Base-by-base conservation (phyloP, 2,888 invertebrate genomes). In the Ctena decussata region DNA sequence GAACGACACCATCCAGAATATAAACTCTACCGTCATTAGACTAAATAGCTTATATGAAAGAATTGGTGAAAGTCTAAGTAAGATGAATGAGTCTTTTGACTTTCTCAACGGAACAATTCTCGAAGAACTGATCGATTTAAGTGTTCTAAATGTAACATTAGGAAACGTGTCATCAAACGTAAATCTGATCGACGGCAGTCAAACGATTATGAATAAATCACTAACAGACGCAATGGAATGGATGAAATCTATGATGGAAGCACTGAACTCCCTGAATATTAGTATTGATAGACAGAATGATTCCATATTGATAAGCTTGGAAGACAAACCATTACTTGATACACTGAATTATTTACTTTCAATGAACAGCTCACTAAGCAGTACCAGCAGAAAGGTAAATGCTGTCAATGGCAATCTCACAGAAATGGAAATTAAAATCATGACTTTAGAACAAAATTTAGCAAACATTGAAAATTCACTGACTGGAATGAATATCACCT, bases 71-170 rank as follows among this genome's bases (percentile, higher is more conserved):
- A 74, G 83, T 3, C 53, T 89, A 18, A 32, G 46, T 49, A 24
- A 53, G 12, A 78, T 86, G 78, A 86, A 89, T 49, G 86, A 89
- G 39, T 60, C 83, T 27, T 83, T 80, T 32, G 60, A 75, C 1
- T 77, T 83, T 32, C 72, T 80, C 0, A 83, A 86, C 46, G 89
- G 89, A 57, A 89, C 89, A 39, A 65, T 85, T 15, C 72, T 86
- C n/a, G 86, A 85, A 57, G 83, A 82, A 11, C 79, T 89, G 27
- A 32, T 57, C 8, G 76, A 85, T 69, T 77, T 89, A 11, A 57
- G 76, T 49, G 37, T 27, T 30, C 80, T 86, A 24, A 85, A 86
- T 37, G 60, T 46, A 18, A 53, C 53, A 27, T 18, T 89, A 30
- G 12, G 0, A 8, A 76, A 82, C 15, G 57, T 86, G 44, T 70